Conservation (phyloP, 1,140 invertebrate genomes). For the Anadara kagoshimensis region DNA sequence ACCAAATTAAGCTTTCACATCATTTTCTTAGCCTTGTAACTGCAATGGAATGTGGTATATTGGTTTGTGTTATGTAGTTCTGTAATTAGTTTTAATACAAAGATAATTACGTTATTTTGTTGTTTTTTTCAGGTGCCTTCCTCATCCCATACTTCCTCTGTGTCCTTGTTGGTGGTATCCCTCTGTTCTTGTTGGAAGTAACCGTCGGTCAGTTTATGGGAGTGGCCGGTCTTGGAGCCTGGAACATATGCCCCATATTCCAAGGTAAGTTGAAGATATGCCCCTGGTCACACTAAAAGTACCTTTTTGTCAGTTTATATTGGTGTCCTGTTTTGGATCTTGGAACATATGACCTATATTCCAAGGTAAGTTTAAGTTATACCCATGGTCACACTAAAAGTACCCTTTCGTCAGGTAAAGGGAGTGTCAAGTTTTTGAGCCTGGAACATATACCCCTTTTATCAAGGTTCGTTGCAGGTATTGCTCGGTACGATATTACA, state of each 20-base stretch:
- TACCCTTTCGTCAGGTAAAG: too few species aligned
- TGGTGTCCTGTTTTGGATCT: conserved; percentile 93
- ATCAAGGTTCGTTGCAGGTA: too few species aligned
- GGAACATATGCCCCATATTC: conserved; percentile 44
- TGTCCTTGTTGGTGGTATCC: conserved; percentile 36
- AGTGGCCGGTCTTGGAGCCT: conserved; percentile 28
- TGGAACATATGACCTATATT: conserved; percentile 98
- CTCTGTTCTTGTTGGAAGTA: conserved; percentile 37
- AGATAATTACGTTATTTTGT: too few species aligned
- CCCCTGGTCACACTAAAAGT: conserved; percentile 95
- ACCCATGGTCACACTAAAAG: conserved; percentile 78
- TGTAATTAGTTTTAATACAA: too few species aligned
- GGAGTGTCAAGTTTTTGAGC: too few species aligned
- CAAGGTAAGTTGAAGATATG: conserved; percentile 87
- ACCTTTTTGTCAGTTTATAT: conserved; percentile 83
- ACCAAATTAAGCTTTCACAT: too few species aligned
- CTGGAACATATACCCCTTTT: too few species aligned
- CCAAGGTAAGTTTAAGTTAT: conserved; percentile 82
- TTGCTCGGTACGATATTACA: too few species aligned
- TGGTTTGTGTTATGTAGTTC: too few species aligned
- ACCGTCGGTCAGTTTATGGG: conserved; percentile 46
- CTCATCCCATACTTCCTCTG: conserved; percentile 42
- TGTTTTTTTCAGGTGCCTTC: conserved; percentile 26
- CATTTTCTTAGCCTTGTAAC: too few species aligned
- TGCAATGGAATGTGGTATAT: too few species aligned